Percentiles rank a stretch among this genome's conserved stretches.
phyloP scores from a whole-genome alignment of 1,140 invertebrate genomes.

The Drosophila ananassae region DNA sequence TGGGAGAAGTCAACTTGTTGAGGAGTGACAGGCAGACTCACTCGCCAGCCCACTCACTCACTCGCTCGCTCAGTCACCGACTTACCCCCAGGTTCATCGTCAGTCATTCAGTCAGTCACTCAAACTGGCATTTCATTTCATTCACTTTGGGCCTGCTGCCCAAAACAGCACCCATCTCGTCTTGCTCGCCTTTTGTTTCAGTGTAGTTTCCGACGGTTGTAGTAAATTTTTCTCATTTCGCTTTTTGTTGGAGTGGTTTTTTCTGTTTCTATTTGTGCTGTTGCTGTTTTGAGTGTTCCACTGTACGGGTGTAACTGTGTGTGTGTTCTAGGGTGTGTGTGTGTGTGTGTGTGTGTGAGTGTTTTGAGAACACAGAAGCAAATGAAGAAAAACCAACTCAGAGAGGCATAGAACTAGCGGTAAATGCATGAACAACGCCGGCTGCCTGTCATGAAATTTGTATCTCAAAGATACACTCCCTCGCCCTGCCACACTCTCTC shows the following conservation, averaged over 20 bases:
- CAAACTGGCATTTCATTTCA: constrained; percentile 59
- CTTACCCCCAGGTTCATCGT: constrained; percentile 49
- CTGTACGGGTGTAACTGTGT: constrained; percentile 9
- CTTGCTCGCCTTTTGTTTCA: constrained; percentile 47
- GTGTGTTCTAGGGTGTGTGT: constrained; percentile 28
- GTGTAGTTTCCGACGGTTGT: constrained; percentile 63
- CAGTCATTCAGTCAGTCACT: constrained; percentile 55
- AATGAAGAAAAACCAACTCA: constrained; percentile 49
- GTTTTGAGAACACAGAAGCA: constrained; percentile 43
- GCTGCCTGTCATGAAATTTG: constrained; percentile 66
- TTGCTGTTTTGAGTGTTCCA: constrained; percentile 51
- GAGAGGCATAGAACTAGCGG: constrained; percentile 68
- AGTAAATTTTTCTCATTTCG: constrained; percentile 81
- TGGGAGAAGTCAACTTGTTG: constrained; percentile 57
- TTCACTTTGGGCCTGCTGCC: constrained; percentile 56
- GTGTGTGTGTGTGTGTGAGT: constrained; percentile 37
- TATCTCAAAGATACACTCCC: constrained; percentile 54
- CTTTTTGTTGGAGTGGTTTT: constrained; percentile 79
- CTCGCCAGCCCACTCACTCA: constrained; percentile 25
- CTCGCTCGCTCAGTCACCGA: constrained; percentile 24
- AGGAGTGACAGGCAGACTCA: constrained; percentile 44
- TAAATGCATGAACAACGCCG: constrained; percentile 77
- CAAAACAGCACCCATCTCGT: constrained; percentile 55
- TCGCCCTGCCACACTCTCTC: constrained; percentile 10
- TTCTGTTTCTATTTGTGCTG: constrained; percentile 50